Percentiles rank a stretch among this genome's conserved stretches.
These are phyloP conservation scores for Mixornis gularis DNA, from an alignment of 2,113 vertebrate genomes.

Conservation along the genomic window DNA sequence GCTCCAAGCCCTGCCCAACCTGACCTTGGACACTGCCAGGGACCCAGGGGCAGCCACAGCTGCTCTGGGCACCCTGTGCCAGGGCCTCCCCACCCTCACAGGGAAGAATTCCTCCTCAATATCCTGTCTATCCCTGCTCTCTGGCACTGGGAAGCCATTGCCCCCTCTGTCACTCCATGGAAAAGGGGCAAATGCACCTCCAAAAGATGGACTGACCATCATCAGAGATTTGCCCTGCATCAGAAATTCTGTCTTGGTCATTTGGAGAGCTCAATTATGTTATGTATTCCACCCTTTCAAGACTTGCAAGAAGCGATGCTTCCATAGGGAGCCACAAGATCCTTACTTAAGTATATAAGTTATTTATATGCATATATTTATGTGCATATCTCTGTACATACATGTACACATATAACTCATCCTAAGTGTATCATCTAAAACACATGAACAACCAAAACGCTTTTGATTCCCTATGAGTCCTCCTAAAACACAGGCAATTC, in stretches of 20 bases:
- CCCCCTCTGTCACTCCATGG: not conserved
- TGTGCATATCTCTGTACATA: not conserved
- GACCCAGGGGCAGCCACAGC: not conserved
- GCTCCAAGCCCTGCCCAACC: accelerated
- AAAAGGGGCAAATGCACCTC: not conserved
- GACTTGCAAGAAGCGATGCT: not conserved
- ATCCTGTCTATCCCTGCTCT: accelerated
- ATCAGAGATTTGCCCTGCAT: not conserved
- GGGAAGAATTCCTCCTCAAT: accelerated
- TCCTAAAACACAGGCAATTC: not conserved
- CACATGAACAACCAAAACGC: accelerated
- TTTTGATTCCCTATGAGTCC: not conserved
- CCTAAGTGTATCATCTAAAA: not conserved
- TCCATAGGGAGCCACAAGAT: not conserved
- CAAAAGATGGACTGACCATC: not conserved
- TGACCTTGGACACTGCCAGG: not conserved
- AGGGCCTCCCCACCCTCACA: accelerated
- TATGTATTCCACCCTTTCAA: not conserved
- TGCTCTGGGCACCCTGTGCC: not conserved
- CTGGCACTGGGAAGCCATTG: not conserved
- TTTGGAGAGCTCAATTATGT: not conserved
- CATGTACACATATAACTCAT: not conserved
- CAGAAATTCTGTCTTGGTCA: not conserved
- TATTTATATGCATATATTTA: not conserved
- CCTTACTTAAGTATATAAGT: not conserved